Evolutionary conservation across 2,113 vertebrate genomes (phyloP), one percentile per base, ranked within the genome.

Genomic region (Athene noctua): DNA sequence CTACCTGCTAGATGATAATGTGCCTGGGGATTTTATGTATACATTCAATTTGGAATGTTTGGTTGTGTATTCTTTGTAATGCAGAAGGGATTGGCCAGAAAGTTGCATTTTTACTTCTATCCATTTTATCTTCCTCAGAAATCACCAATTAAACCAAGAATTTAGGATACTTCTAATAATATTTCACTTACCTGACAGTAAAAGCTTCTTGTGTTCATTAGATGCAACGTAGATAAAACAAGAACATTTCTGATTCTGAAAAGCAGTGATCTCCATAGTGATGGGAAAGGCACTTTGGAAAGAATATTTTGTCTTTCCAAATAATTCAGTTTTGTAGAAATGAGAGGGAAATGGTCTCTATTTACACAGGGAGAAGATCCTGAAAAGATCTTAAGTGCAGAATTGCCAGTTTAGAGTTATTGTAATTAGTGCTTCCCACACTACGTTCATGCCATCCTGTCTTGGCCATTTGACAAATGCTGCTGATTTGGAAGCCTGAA

Each of bases 401-500:
- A 89, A 59, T 54, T 49, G 61, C 71, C 38, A 88, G 6, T 11
- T 29, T 40, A 57, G 27, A 82, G 13, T 65, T 86, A 58, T 19
- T 65, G 23, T 83, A 94, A 94, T 92, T 92, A 86, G 30, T 86
- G 63, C 73, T 90, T 58, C 70, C 52, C 47, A 52, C 42, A 79
- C 47, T 59, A 5, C 11, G 78, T 52, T 92, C 61, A 23, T 40
- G 42, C 29, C 47, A 78, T 44, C 44, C 52, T 72, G 65, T 86
- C 55, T 59, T 20, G 44, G 36, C 23, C 26, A 22, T 86, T 95
- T 95, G 92, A 96, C n/a, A 95, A 95, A 97, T 71, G 80, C 61
- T 96, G 40, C 65, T 89, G 58, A 66, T 74, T 96, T 94, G 23
- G 51, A 80, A 93, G 34, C 36, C 79, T 68, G 34, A 58, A 72